Conservation (phyloP, 2,888 invertebrate genomes). For the Tanytarsus gracilentus region DNA sequence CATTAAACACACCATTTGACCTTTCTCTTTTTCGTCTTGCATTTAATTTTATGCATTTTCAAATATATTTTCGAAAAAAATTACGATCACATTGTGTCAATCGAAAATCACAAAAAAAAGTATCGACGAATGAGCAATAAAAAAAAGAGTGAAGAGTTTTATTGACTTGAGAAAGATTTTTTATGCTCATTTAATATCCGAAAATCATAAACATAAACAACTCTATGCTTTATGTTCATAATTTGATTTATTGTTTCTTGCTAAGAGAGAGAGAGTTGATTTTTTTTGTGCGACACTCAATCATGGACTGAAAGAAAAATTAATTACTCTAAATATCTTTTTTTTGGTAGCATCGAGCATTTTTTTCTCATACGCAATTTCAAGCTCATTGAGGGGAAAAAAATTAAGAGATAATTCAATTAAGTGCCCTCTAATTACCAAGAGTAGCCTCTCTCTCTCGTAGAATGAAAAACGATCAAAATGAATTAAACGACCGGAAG, state of each 20-base stretch:
- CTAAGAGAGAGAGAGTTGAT: neutral
- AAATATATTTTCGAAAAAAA: too few relatives aligned
- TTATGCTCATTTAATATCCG: constrained; percentile 16
- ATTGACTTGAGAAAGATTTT: constrained; percentile 11
- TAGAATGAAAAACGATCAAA: constrained; percentile 25
- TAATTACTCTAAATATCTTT: too few relatives aligned
- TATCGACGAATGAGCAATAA: neutral
- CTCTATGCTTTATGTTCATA: constrained; percentile 20
- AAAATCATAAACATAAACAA: constrained; percentile 26
- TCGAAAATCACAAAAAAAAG: constrained; percentile 5
- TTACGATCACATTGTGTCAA: constrained; percentile 12
- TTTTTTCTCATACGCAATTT: neutral
- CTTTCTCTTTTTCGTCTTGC: too few relatives aligned
- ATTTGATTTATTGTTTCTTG: constrained; percentile 21
- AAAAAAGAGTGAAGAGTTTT: constrained; percentile 3
- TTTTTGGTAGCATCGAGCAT: neutral
- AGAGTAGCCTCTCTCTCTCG: neutral
- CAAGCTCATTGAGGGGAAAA: neutral
- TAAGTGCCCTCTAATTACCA: constrained; percentile 29
- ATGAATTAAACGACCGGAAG: constrained; percentile 30
- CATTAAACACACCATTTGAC: too few relatives aligned
- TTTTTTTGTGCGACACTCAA: neutral
- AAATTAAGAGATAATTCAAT: constrained; percentile 29
- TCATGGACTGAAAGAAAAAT: neutral
- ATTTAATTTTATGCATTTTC: too few relatives aligned